phyloP scores from a whole-genome alignment of 1,140 invertebrate species.

The Anthonomus grandis region DNA sequence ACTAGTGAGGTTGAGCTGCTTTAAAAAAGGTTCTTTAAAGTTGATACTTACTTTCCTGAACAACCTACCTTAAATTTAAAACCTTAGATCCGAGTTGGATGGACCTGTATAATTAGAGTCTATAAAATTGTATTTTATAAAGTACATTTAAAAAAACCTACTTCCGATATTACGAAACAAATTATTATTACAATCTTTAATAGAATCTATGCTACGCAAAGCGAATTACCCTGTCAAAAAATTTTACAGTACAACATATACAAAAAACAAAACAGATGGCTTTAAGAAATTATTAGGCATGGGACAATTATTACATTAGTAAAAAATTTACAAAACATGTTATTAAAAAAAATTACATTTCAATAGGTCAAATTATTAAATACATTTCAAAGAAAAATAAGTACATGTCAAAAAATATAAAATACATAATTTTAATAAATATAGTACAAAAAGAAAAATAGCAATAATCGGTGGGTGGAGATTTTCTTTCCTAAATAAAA shows the following conservation, averaged over 20 bases:
- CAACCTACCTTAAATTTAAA: no score
- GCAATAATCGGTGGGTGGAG: conserved; percentile 29
- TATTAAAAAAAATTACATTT: conserved; percentile 43
- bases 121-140: no score
- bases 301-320: conserved; percentile 18
- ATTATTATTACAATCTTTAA: conserved; percentile 5
- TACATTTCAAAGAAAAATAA: conserved; percentile 36
- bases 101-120: no score
- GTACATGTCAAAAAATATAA: conserved; percentile 31
- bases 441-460: conserved; percentile 31
- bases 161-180: conserved; percentile 6
- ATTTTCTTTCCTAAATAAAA: conserved; percentile 44
- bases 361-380: conserved; percentile 33
- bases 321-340: conserved; percentile 34
- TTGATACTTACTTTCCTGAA: no score
- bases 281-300: conserved; percentile 31
- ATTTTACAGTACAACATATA: conserved; percentile 42
- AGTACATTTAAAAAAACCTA: conserved; percentile 21
- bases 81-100: no score
- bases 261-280: conserved; percentile 18
- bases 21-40: no score
- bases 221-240: conserved; percentile 35
- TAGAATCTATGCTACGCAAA: not conserved
- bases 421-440: conserved; percentile 29
- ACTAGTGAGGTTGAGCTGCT: no score